These are phyloP conservation scores for Eolophus roseicapilla DNA, from an alignment of 2,113 vertebrate genomes.

Conservation along the genomic window DNA sequence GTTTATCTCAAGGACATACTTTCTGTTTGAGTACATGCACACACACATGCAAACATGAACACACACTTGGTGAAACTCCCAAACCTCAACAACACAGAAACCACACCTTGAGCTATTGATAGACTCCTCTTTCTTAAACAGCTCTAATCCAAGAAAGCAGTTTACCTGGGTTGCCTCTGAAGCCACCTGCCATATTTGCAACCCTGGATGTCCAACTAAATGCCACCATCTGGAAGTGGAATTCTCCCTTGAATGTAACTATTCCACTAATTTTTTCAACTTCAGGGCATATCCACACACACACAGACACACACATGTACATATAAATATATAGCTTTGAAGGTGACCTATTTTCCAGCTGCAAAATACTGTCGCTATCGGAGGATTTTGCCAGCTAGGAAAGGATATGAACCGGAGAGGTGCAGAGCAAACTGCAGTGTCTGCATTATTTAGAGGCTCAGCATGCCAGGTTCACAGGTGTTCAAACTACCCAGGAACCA, in stretches of 20 bases:
- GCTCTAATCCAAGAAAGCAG: background rate
- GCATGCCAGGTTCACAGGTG: constrained; percentile 45
- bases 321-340: background rate
- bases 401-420: background rate
- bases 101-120: background rate
- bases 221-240: background rate
- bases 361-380: background rate
- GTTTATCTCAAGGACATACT: background rate
- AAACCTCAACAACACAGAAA: background rate
- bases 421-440: background rate
- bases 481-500: constrained; percentile 36
- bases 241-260: background rate
- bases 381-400: background rate
- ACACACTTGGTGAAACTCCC: background rate
- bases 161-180: background rate
- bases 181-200: background rate
- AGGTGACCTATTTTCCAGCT: constrained; percentile 54
- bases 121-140: background rate
- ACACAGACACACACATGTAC: background rate
- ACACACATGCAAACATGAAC: fast-evolving
- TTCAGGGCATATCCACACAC: background rate
- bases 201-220: background rate
- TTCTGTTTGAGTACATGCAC: background rate
- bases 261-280: background rate
- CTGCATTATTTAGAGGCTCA: constrained; percentile 28